phyloP scores from a whole-genome alignment of 2,888 invertebrate genomes.

The Perizoma affinitatum region DNA sequence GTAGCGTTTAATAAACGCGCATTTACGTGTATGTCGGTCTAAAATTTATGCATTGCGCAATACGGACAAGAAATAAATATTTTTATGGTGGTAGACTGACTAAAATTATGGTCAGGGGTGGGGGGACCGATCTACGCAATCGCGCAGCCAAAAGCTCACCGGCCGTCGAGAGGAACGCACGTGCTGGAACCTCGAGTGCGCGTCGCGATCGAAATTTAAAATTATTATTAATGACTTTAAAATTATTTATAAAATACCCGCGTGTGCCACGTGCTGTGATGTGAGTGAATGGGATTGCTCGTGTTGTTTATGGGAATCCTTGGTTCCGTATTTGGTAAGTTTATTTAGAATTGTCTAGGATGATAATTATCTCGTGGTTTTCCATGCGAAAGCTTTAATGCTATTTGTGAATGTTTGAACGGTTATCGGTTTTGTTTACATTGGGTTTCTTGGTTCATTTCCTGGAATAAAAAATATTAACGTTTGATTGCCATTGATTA shows the following conservation, averaged over 20 bases:
- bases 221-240: too few species aligned
- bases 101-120: conserved; percentile 56
- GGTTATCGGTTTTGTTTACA: conserved; percentile 30
- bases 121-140: conserved; percentile 48
- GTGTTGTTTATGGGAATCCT: conserved; percentile 30
- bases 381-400: conserved; percentile 5
- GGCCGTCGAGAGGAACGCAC: conserved; percentile 54
- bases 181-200: conserved; percentile 35
- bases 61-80: conserved; percentile 67
- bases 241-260: conserved; percentile 22
- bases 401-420: conserved; percentile 16
- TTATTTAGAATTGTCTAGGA: conserved; percentile 8
- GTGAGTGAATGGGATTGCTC: conserved; percentile 37
- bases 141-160: conserved; percentile 60
- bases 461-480: conserved; percentile 4
- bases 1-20: conserved; percentile 28
- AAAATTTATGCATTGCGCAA: conserved; percentile 73
- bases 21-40: conserved; percentile 42
- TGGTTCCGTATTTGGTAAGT: conserved; percentile 37
- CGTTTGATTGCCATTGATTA: conserved; percentile 2
- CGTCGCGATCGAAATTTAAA: conserved; percentile 30
- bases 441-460: conserved; percentile 22
- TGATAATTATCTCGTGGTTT: conserved; percentile 1
- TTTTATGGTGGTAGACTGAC: conserved; percentile 67
- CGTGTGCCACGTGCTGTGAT: conserved; percentile 30